Evolutionary conservation across 2,113 vertebrate species (phyloP), one percentile per base, ranked within the genome.

Genomic region (Pseudorhombus dupliciocellatus): DNA sequence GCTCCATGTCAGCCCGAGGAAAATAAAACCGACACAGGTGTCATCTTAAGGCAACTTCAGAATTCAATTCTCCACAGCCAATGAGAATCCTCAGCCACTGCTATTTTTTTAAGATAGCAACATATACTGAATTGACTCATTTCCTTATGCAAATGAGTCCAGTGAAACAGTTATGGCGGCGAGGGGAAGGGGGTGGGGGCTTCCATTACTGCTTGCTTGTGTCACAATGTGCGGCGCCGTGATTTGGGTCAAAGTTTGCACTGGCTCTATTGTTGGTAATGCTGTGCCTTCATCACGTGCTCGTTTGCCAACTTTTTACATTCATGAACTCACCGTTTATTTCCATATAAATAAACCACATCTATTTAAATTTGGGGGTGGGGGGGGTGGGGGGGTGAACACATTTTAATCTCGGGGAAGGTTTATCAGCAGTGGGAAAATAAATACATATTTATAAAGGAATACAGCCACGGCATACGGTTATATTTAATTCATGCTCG

Each of bases 271-370:
- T 90, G 81, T 77, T 61, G 60, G 50, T 56, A 5, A 34, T 18
- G 62, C 56, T 42, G 69, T 40, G 4, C 89, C 88, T 89, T 87
- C 87, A 90, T 88, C 88, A 66, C 51, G 18, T 42, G 42, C 84
- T 88, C 77, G 64, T 90, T 90, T 89, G 56, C 71, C 72, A 83
- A 83, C 81, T 78, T 84, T 69, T 59, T 83, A 75, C 73, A 66
- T 67, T 70, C 70, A 14, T 59, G 4, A 78, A 75, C 46, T 58
- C 18, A 53, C 55, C 46, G 81, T 86, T 84, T 88, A 88, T 91
- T 89, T 89, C 71, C 88, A 87, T 87, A 70, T 84, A 84, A 89
- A 92, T 90, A 89, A 87, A 89, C 73, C 71, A 62, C 75, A 71
- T 52, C 65, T 60, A 79, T 86, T 84, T 81, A 78, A 88, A 87